Evolutionary conservation across 2,797 vertebrate genomes (phyloP), one percentile per base, ranked within the genome.

Genomic region (Amblyopsis hoosieri): DNA sequence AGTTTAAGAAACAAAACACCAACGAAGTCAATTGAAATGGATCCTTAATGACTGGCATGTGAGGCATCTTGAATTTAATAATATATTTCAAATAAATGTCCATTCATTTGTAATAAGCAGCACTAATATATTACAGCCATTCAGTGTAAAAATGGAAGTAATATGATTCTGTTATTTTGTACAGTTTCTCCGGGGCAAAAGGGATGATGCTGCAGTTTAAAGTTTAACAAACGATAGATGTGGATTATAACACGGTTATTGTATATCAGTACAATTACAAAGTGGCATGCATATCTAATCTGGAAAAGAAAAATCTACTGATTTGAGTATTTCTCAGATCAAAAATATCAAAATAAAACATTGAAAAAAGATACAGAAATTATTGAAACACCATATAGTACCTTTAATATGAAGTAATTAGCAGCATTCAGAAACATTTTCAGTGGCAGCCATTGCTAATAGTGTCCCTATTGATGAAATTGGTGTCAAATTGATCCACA

Each of bases 241-340:
- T 23, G 3, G 49, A 51, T 52, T 73, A 76, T 42, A 57, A 45
- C 15, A 59, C 37, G 49, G 53, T 66, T 57, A 59, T 54, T 60
- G 7, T 10, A 12, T 49, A 48, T 52, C 52, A 45, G 31, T 14
- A 56, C 29, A 45, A 45, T 13, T 55, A 60, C 49, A 53, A 61
- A 61, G 33, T 12, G 48, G 29, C 76, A 75, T 78, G 73, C 68
- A 57, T 37, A 67, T 12, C 53, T 49, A n/a, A 55, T 23, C 54
- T 19, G 13, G 45, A 12, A 14, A 12, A 31, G n/a, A 12, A 64
- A 13, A 31, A 42, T 37, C 19, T 54, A 23, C 23, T 23, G 23
- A 3, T 23, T 23, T 23, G 23, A 3, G 17, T 12, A 31, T 50
- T 8, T 51, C 37, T 50, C 15, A 48, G 37, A 48, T 42, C 33